Percentiles rank a stretch among this genome's conserved stretches.
phyloP scores from a whole-genome alignment of 2,113 vertebrate genomes.

The Sorex fumeus region DNA sequence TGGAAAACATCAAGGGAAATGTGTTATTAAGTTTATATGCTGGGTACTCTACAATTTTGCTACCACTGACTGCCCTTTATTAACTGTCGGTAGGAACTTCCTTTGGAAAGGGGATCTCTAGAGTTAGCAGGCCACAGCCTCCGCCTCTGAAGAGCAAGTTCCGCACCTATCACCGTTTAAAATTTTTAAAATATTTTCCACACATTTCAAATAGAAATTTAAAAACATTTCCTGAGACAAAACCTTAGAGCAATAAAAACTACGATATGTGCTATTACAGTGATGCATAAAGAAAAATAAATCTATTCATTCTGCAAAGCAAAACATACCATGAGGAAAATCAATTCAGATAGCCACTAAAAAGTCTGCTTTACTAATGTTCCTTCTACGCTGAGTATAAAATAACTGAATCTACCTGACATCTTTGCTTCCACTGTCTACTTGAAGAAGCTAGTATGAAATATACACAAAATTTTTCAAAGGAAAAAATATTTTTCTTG shows the following conservation, averaged over 20 bases:
- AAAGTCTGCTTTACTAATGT: conserved; percentile 49
- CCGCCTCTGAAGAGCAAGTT: conserved; percentile 47
- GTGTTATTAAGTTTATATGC: not conserved
- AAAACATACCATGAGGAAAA: conserved; percentile 71
- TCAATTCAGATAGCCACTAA: conserved; percentile 54
- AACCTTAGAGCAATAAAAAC: conserved; percentile 31
- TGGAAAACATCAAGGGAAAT: conserved; percentile 41
- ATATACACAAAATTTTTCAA: conserved; percentile 18
- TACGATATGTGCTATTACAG: not conserved
- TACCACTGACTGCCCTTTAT: conserved; percentile 31
- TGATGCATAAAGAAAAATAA: conserved; percentile 58
- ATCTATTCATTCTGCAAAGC: conserved; percentile 36
- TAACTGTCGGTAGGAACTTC: conserved; percentile 58
- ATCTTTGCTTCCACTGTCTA: conserved; percentile 66
- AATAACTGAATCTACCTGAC: conserved; percentile 62
- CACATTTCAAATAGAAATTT: conserved; percentile 54
- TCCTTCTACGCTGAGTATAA: conserved; percentile 68
- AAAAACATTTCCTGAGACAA: conserved; percentile 67
- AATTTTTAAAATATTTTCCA: not conserved
- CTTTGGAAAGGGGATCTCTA: conserved; percentile 63
- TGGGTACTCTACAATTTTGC: conserved; percentile 46
- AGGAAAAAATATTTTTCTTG: conserved; percentile 48
- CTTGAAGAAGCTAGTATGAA: conserved; percentile 50
- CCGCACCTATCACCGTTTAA: conserved; percentile 38
- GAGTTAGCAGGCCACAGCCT: conserved; percentile 19